Evolutionary conservation across 64 coral and sea anemone genomes (phyloP), one percentile per base, ranked within the genome.

Genomic region (Montipora sp.): DNA sequence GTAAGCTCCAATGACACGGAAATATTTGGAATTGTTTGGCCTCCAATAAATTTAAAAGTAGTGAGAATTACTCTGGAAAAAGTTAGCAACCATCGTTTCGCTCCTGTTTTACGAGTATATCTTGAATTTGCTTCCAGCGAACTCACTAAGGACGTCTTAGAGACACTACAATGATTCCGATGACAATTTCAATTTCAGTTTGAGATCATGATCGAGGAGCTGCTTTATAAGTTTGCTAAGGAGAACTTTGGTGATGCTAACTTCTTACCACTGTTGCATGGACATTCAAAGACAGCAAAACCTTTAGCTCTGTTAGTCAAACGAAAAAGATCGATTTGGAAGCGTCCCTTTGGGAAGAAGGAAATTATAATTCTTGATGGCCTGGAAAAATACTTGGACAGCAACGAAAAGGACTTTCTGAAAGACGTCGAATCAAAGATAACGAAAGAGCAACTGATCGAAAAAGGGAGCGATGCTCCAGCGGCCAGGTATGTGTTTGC

Each of bases 341-440:
- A 63, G 15, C 57, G 14, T 18, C 80, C 80, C 16, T 83, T 83
- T 43, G 55, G 9, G 36, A 83, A 45, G 44, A 43, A 9, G 3
- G 80, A 83, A 83, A 16, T 83, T 5, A 19, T 83, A 60, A 16
- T 83, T 27, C 80, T 83, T 63, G 80, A 12, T 12, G 58, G 59
- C 14, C 20, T 83, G 24, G 80, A 60, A 27, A 83, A 47, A 43
- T 83, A 63, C 45, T 59, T 83, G 3, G 1, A 60, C 12, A 46
- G 36, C 8, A 0, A 22, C 7, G 3, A 16, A 8, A 16, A 80
- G 19, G 7, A 3, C 4, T 58, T 58, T 48, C 47, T 18, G 55
- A 9, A 58, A 58, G 19, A 2, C 19, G 10, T 58, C 8, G 13
- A 24, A 59, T 0, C 20, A 10, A 80, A 59, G 47, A 59, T 80